Percentiles rank a stretch among this genome's conserved stretches.
Evolutionary conservation across 2,888 invertebrate species (phyloP).

Genomic region (Lampropteryx suffumata): DNA sequence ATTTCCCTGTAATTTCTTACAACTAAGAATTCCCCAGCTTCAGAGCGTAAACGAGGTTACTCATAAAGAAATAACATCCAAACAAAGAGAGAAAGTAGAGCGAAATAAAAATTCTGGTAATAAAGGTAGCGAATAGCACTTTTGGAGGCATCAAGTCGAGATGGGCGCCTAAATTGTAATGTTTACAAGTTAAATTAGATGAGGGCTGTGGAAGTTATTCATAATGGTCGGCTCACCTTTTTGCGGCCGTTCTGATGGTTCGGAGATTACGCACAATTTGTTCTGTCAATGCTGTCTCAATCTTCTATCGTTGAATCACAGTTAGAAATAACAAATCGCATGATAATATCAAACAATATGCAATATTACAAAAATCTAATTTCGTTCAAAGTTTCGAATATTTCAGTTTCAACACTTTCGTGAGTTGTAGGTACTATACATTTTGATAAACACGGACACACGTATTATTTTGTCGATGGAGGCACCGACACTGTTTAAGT

Average conservation of each 20-base stretch:
- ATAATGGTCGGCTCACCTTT: slow-evolving; percentile 66
- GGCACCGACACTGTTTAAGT: too few species aligned
- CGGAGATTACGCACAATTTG: slow-evolving; percentile 66
- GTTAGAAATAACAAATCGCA: too few species aligned
- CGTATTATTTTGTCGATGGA: too few species aligned
- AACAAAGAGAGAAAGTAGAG: slow-evolving; percentile 55
- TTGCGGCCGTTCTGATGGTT: slow-evolving; percentile 46
- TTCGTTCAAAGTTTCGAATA: too few species aligned
- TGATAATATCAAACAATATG: too few species aligned
- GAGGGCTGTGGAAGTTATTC: slow-evolving; percentile 68
- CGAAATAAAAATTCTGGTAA: slow-evolving; percentile 64
- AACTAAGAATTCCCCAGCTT: slow-evolving; percentile 29
- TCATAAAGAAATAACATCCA: slow-evolving; percentile 59
- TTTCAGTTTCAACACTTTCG: too few species aligned
- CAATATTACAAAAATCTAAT: too few species aligned
- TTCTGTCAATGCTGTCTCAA: slow-evolving; percentile 36
- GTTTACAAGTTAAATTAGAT: slow-evolving; percentile 79
- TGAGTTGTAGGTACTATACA: too few species aligned
- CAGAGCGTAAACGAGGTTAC: slow-evolving; percentile 49
- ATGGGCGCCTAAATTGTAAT: slow-evolving; percentile 74
- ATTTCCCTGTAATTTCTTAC: slow-evolving; percentile 23
- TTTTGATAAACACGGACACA: too few species aligned
- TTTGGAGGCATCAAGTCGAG: slow-evolving; percentile 69
- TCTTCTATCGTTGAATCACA: slow-evolving; percentile 17
- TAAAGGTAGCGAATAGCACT: slow-evolving; percentile 69